Conservation (phyloP, 2,113 vertebrate genomes). For the Tachycineta bicolor region DNA sequence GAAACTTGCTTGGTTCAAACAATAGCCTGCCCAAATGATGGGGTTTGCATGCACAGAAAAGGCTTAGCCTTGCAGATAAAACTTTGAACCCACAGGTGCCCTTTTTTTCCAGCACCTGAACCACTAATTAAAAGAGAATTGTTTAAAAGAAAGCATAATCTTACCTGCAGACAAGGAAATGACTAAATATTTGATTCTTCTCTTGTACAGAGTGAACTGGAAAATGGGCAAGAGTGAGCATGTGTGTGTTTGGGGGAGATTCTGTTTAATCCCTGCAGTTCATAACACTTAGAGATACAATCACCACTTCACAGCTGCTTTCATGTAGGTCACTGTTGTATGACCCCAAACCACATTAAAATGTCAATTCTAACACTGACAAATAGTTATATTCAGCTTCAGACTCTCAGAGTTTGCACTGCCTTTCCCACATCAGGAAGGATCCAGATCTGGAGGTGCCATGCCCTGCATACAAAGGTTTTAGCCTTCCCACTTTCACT, state of each 20-base stretch:
- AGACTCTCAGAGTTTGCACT: not conserved
- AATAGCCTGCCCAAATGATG: not conserved
- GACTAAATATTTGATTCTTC: constrained; percentile 2
- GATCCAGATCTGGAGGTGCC: not conserved
- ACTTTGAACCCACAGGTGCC: not conserved
- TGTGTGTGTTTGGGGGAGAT: not conserved
- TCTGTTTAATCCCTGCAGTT: not conserved
- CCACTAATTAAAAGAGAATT: constrained; percentile 36
- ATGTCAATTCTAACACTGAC: not conserved
- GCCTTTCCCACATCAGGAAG: not conserved
- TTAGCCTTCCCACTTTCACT: not conserved
- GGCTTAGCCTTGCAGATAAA: constrained; percentile 60
- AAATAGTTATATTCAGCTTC: not conserved
- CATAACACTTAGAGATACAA: not conserved
- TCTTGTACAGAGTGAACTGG: not conserved
- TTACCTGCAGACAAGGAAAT: not conserved
- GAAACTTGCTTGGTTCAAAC: constrained; percentile 26
- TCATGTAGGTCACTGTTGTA: not conserved
- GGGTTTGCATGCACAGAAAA: constrained; percentile 45
- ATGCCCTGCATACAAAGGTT: not conserved
- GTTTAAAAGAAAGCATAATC: constrained; percentile 4
- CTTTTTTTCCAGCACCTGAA: not conserved
- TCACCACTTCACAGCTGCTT: not conserved
- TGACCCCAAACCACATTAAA: not conserved
- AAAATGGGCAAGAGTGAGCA: not conserved